Evolutionary conservation across 1,140 invertebrate genomes (phyloP), one percentile per base, ranked within the genome.

Genomic region (Heliothis virescens): DNA sequence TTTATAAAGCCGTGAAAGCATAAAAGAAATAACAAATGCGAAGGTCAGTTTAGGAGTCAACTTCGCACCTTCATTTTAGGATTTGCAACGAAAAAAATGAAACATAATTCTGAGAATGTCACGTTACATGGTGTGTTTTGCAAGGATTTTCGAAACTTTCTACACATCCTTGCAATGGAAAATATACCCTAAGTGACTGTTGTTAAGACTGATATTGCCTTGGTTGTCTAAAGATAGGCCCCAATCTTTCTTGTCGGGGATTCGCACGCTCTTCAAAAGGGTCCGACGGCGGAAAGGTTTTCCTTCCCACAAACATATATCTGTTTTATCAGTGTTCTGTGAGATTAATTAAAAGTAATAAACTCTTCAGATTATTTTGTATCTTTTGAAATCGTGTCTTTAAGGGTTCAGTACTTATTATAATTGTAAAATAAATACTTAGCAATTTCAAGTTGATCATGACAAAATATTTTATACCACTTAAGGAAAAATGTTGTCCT

Each of bases 241-340:
- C 47, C 50, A 63, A 81, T 18, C 76, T 65, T 57, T 73, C 67
- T 62, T 41, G 13, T 57, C 74, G 76, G 26, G 57, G 47, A 79
- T 75, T 79, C 72, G 65, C 76, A 62, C 77, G 77, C 81, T 53
- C 77, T 79, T 79, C 71, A 82, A 75, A 82, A 82, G 77, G 81
- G 76, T 82, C 76, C 52, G 63, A 79, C 71, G 59, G 53, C 71
- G 63, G n/a, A 60, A 81, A 75, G 67, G 77, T 71, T 82, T 80
- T 79, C 60, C 60, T 59, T 59, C 59, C 53, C 50, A 65, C 53
- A 82, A 69, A 78, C 74, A 79, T 75, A 79, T 75, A 53, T 74
- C 57, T 74, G 29, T 57, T 52, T 72, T 57, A 72, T 57, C 69
- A 72, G 34, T 72, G n/a, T 5, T 55, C 69, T 72, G 21, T 55